Evolutionary conservation across 2,113 vertebrate genomes (phyloP).

Genomic region (Scolopax mira): DNA sequence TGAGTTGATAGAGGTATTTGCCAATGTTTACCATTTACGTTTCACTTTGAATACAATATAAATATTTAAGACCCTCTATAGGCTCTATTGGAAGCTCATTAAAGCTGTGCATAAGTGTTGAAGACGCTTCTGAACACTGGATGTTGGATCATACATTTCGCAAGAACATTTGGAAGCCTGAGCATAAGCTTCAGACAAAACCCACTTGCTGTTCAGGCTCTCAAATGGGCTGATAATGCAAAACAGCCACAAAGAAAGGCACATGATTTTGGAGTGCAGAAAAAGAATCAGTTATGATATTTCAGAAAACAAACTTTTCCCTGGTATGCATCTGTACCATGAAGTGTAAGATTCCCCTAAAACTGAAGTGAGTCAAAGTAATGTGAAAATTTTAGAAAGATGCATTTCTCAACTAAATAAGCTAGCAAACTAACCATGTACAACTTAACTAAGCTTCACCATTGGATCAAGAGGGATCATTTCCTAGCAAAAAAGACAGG

Average conservation of each 20-base stretch:
- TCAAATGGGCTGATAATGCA: rapidly evolving
- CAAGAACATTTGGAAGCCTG: not conserved
- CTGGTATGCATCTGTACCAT: not conserved
- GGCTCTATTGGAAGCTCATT: not conserved
- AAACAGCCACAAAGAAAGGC: not conserved
- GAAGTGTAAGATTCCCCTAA: not conserved
- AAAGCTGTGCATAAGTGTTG: not conserved
- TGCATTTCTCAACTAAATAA: not conserved
- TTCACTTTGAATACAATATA: not conserved
- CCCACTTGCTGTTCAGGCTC: not conserved
- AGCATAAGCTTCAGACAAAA: not conserved
- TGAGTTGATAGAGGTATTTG: not conserved
- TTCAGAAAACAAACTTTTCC: not conserved
- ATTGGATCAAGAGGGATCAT: not conserved
- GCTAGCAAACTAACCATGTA: rapidly evolving
- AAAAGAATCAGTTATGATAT: not conserved
- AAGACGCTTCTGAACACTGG: not conserved
- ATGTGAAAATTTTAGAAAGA: not conserved
- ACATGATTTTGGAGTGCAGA: rapidly evolving
- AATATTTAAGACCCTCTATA: not conserved
- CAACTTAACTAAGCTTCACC: not conserved
- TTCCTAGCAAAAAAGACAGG: not conserved
- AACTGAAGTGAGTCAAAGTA: not conserved
- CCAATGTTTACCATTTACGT: not conserved
- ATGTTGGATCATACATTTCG: not conserved